Conservation (phyloP, 1,140 invertebrate genomes). For the Tetramorium alpestre region DNA sequence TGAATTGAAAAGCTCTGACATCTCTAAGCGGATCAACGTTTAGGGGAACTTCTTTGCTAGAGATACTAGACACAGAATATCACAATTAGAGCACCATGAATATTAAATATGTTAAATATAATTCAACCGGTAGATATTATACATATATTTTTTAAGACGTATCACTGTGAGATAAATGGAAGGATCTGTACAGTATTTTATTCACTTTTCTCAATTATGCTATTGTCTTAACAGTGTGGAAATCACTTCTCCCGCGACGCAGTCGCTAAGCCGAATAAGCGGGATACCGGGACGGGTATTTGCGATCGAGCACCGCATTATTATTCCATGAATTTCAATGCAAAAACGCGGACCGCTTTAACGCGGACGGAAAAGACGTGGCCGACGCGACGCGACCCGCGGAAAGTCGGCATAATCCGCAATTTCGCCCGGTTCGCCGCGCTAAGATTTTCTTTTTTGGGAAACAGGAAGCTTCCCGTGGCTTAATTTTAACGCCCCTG, state of each 20-base stretch:
- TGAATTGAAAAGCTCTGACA: constrained; percentile 3
- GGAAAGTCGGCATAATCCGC: constrained; percentile 71
- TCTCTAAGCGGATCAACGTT: not conserved
- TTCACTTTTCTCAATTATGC: not conserved
- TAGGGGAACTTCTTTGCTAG: not conserved
- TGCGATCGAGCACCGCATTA: constrained; percentile 79
- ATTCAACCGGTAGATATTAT: too few relatives aligned
- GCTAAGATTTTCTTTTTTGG: constrained; percentile 68
- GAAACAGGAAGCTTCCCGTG: constrained; percentile 39
- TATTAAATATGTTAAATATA: not conserved
- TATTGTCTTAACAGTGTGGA: constrained; percentile 6
- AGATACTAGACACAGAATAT: not conserved
- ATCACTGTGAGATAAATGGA: not conserved
- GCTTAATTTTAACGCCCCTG: constrained; percentile 73
- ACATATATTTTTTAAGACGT: not conserved
- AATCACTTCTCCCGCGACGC: constrained; percentile 16
- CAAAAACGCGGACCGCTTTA: constrained; percentile 69
- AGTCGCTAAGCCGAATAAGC: constrained; percentile 60
- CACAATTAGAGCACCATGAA: not conserved
- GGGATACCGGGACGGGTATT: constrained; percentile 66
- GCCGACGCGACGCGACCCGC: not conserved
- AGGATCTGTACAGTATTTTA: not conserved
- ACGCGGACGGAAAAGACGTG: constrained; percentile 51
- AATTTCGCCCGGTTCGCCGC: constrained; percentile 71
- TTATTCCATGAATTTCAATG: constrained; percentile 84